These are phyloP conservation scores for Oscarella lobularis DNA, from an alignment of 37 sponge, comb jelly and placozoan species.

Conservation along the genomic window DNA sequence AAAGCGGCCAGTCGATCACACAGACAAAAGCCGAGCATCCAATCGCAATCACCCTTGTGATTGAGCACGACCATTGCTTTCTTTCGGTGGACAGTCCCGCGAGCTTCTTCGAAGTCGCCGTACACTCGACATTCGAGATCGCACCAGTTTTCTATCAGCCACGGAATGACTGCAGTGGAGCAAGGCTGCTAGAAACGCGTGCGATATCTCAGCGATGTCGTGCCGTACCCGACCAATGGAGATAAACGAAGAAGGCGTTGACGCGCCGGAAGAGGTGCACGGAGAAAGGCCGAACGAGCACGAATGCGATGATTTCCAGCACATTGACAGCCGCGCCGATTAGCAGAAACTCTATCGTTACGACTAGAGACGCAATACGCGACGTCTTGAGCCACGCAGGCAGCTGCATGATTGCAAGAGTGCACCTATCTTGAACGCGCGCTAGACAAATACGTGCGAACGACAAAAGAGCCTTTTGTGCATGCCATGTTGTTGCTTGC, in stretches of 20 bases:
- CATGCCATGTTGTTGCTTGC: no score
- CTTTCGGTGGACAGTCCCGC: background rate
- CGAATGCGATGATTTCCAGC: background rate
- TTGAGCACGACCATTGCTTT: conserved; percentile 38
- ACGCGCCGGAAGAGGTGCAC: background rate
- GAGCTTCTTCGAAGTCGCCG: background rate
- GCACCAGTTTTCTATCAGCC: background rate
- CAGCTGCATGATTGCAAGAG: no score
- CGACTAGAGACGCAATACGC: background rate
- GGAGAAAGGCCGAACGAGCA: background rate
- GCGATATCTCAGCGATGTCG: background rate
- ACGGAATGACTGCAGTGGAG: background rate
- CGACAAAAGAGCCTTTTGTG: no score
- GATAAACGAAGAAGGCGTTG: background rate
- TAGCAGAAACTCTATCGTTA: background rate
- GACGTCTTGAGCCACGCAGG: no score
- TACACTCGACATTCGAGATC: background rate
- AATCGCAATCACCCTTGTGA: conserved; percentile 91
- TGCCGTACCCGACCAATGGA: background rate
- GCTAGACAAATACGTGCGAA: no score
- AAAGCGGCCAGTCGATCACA: conserved; percentile 54
- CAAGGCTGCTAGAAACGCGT: background rate
- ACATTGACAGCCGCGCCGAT: background rate
- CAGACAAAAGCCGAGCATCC: conserved; percentile 83
- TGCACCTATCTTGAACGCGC: no score